A percentile compares a stretch with the other conserved stretches of the same genome.
These are phyloP conservation scores for Philypnodon macrostomus DNA, from an alignment of 2,797 vertebrate genomes.

Conservation along the genomic window DNA sequence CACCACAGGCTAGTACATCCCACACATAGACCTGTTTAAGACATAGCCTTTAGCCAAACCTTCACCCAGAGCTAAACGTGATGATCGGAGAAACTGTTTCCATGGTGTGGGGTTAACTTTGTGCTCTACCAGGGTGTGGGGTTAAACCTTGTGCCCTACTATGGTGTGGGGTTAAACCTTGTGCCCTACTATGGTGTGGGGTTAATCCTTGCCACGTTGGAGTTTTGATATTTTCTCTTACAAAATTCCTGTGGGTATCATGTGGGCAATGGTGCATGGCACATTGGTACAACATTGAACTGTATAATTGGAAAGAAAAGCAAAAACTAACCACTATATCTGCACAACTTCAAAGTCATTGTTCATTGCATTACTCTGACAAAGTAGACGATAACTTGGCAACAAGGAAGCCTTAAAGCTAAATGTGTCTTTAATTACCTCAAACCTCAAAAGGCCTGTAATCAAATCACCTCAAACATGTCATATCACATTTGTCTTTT, in stretches of 20 bases:
- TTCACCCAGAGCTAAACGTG: slow-evolving; percentile 52
- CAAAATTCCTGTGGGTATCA: slow-evolving; percentile 83
- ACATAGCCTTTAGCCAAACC: slow-evolving; percentile 66
- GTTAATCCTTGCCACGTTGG: slow-evolving; percentile 80
- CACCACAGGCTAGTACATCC: slow-evolving; percentile 35
- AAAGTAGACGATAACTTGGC: slow-evolving; percentile 28
- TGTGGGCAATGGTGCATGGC: slow-evolving; percentile 91
- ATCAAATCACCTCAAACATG: slow-evolving; percentile 49
- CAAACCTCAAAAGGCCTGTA: slow-evolving; percentile 45
- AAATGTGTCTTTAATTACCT: slow-evolving; percentile 49
- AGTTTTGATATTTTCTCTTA: slow-evolving; percentile 38
- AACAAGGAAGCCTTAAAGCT: slow-evolving; percentile 29
- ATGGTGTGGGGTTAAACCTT: too few relatives aligned
- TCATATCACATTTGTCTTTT: slow-evolving; percentile 58
- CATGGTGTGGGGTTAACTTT: too few relatives aligned
- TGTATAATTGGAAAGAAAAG: slow-evolving; percentile 18
- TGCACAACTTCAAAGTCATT: slow-evolving; percentile 60
- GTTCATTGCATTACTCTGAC: slow-evolving; percentile 35
- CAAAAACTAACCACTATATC: slow-evolving; percentile 44
- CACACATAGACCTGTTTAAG: slow-evolving; percentile 55
- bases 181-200: slow-evolving; percentile 58
- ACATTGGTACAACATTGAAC: slow-evolving; percentile 37
- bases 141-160: too few relatives aligned
- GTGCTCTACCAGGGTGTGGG: slow-evolving; percentile 58
- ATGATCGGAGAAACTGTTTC: slow-evolving; percentile 71